Conservation (phyloP, 2,888 invertebrate species). For the Lasius fuliginosus region DNA sequence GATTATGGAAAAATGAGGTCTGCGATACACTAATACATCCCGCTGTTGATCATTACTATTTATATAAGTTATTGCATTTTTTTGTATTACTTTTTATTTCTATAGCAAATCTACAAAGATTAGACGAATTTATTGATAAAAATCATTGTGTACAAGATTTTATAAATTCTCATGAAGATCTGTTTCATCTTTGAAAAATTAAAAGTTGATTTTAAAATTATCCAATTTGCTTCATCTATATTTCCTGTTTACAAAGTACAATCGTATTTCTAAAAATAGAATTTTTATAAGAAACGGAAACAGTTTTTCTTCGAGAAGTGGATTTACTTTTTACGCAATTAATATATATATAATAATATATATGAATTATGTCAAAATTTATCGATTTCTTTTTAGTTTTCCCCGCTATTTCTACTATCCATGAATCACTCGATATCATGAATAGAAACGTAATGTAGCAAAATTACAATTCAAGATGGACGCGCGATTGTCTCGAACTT, state of each 20-base stretch:
- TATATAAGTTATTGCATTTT: not conserved
- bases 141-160: not conserved
- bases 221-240: too few relatives aligned
- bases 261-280: too few relatives aligned
- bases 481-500: not conserved
- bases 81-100: not conserved
- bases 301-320: too few relatives aligned
- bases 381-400: not conserved
- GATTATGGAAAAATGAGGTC: not conserved
- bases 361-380: not conserved
- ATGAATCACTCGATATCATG: not conserved
- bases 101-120: not conserved
- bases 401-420: not conserved
- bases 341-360: too few relatives aligned
- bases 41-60: not conserved
- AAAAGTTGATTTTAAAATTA: not conserved
- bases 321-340: not conserved
- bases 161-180: not conserved
- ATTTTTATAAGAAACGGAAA: too few relatives aligned
- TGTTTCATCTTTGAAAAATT: not conserved
- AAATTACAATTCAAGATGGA: not conserved
- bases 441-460: not conserved
- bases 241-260: too few relatives aligned
- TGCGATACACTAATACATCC: not conserved
- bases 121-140: not conserved